phyloP scores from a whole-genome alignment of 2,797 vertebrate species.

The Limosa lapponica region DNA sequence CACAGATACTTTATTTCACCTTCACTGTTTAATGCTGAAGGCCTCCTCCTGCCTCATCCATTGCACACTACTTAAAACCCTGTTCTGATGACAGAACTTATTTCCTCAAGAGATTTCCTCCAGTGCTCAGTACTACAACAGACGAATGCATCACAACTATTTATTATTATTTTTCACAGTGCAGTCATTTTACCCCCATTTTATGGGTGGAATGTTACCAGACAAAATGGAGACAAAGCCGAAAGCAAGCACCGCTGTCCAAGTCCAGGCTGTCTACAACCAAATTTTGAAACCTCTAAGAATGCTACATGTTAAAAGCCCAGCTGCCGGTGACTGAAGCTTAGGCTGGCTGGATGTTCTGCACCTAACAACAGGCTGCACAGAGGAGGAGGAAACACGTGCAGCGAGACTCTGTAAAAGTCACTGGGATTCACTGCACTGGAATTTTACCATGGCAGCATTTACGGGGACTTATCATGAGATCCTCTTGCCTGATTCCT shows the following conservation, averaged over 20 bases:
- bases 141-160: neutral
- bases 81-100: slow-evolving; percentile 5
- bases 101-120: slow-evolving; percentile 30
- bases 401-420: neutral
- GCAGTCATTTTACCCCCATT: neutral
- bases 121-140: neutral
- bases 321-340: neutral
- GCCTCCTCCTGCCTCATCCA: neutral
- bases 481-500: neutral
- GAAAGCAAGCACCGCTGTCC: neutral
- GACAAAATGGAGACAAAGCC: neutral
- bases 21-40: neutral
- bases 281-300: neutral
- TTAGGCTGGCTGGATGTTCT: neutral
- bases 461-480: neutral
- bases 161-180: neutral
- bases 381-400: neutral
- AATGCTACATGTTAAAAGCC: fast-evolving
- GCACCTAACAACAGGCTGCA: neutral
- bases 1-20: neutral
- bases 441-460: neutral
- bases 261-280: neutral
- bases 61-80: neutral
- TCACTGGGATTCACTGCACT: neutral
- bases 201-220: neutral